Evolutionary conservation across 2,797 vertebrate species (phyloP), one percentile per base, ranked within the genome.

Genomic region (Sparidentex hasta): DNA sequence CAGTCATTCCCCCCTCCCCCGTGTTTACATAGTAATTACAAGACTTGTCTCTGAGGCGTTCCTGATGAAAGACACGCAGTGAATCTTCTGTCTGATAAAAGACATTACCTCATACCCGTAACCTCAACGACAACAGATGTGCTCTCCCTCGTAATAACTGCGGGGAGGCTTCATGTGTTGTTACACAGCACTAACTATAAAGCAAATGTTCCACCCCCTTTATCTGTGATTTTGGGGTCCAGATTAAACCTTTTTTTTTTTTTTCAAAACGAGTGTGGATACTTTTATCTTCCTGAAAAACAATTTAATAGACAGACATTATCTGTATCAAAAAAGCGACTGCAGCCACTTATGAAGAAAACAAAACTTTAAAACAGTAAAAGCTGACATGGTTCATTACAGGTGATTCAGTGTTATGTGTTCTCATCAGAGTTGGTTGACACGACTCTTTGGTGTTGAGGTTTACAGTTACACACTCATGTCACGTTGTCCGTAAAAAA

Each of bases 41-140:
- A 5, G 48, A 23, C 7, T 7, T 41, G 44, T 25, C 18, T 41
- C 56, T 21, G 6, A 44, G 5, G 27, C 5, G 43, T 51, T 11
- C 56, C 18, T 65, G 41, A 81, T 79, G 46, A 71, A 44, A 68
- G 47, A 64, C 11, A 25, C 44, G 25, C 41, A 33, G 18, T 18
- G 1, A 2, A 0, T 77, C 66, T 41, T 63, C 17, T 73, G 57
- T 2, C 55, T 58, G 29, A 51, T 5, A 33, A 4, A 11, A 79
- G 50, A 72, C 52, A 43, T 89, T 68, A 61, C 56, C 29, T 76
- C 74, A 83, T 50, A 65, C 5, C 41, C 58, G 7, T 33, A 12
- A 74, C 55, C 58, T 54, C 66, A 61, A 27, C 52, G 12, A 65
- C 16, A 71, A 41, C 71, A 81, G 61, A 48, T 69, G 55, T 51